Evolutionary conservation across 2,888 invertebrate genomes (phyloP), one percentile per base, ranked within the genome.

Genomic region (Drosophila neonasuta): DNA sequence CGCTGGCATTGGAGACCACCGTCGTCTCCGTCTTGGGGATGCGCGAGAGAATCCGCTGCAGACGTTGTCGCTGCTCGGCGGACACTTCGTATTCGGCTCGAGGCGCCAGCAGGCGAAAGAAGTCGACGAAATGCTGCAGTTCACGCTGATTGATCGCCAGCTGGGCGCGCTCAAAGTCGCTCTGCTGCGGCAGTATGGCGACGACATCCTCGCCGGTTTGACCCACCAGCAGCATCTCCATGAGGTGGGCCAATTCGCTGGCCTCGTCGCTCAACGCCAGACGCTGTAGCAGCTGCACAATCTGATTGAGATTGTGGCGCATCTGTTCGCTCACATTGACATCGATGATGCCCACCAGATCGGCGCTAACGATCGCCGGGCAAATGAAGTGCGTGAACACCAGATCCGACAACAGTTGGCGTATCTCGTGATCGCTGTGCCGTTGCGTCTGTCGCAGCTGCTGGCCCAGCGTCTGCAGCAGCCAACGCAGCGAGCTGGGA

Each of bases 341-440:
- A 88, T 98, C 98, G 3, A 96, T 96, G 57, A 99, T 96, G 13
- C 98, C 99, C 90, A 97, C 95, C 1, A 97, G 95, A 90, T 99
- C 99, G 0, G 99, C 99, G 92, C 97, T 97, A 51, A 98, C 96
- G 58, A 99, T 96, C 0, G 98, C 99, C 2, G 98, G 98, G 88
- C 99, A 99, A 66, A 99, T 95, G 89, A 98, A 97, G 89, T 96
- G 94, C 9, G 96, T 96, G 89, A 99, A 95, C 29, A 99, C 95
- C 64, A 99, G 92, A 89, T 99, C 99, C 0, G 97, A 96, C 88
- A 97, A 96, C 80, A 99, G 95, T 60, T 92, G 92, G 42, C 92
- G 92, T 50, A 92, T 91, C 32, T 88, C 88, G 68, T 89, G 89
- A 20, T 90, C 90, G 39, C 86, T 87, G 66, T 89, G 87, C 66